Base-by-base conservation (phyloP, 92 coral and sea anemone genomes). In the Virgularia gustaviana region DNA sequence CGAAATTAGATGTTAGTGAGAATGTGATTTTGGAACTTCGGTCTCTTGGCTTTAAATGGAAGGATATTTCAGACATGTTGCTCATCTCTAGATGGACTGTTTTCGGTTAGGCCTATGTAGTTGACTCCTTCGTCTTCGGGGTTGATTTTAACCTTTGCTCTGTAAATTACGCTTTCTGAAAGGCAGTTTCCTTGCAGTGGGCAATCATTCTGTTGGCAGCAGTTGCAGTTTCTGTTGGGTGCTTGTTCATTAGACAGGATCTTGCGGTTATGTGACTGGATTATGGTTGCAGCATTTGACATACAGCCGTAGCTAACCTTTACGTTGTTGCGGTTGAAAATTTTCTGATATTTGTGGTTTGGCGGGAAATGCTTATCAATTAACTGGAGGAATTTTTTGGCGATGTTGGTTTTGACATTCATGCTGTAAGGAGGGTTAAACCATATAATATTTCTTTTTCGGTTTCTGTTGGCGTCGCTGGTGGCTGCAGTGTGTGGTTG, bases 381-480 rank as follows among this genome's bases (percentile, higher is more conserved):
- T 11, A 19, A 13, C 3, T 19, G 25, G 9, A 61, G 45, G 24
- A 61, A 61, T 61, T 61, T 32, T 6, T 57, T 57, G 32, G 35
- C 63, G 10, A 57, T 19, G 63, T 57, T 57, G 24, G 63, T 57
- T 25, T 57, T 16, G 6, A 61, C 68, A 47, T 61, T 61, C 25
- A n/a, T 18, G 68, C 20, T 19, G 42, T 34, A 61, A 5, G 68
- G 68, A 11, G 68, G 68, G 45, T 61, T 61, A 28, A 29, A 61
- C 68, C 68, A 61, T 4, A 19, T 61, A 28, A 18, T 61, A 47
- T 61, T 61, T 61, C 68, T 61, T 32, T 32, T 61, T 61, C 68
- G 15, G 55, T 47, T 47, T 19, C 55, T 19, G 15, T 47, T 25
- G 3, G 5, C 6, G 55, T 47, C 22, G 55, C 3, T 4, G 5